Conservation (phyloP, 2,113 vertebrate species). For the Stercorarius parasiticus region DNA sequence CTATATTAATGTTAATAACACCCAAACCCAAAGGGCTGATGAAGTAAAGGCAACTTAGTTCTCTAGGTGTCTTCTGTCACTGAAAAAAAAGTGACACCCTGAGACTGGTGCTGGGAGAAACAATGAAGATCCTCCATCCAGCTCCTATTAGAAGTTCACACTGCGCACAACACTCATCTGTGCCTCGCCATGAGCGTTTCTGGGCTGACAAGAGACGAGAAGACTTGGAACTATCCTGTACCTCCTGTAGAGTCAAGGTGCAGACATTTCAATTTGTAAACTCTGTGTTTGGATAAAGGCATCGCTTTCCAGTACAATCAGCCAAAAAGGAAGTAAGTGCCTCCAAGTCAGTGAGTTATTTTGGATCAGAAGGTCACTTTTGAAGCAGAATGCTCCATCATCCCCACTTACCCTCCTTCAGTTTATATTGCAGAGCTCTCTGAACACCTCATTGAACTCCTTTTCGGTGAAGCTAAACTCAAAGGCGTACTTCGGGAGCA, state of each 20-base stretch:
- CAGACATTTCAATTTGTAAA: background rate
- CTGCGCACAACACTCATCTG: accelerated
- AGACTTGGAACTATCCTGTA: background rate
- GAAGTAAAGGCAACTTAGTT: background rate
- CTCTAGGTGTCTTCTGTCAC: background rate
- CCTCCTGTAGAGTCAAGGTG: background rate
- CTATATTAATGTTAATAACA: background rate
- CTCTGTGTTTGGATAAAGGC: background rate
- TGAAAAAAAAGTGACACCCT: background rate
- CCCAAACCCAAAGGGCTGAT: background rate
- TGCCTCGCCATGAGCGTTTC: background rate
- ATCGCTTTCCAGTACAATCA: background rate
- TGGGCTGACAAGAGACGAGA: background rate
- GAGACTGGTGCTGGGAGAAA: background rate
- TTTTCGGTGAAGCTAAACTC: background rate
- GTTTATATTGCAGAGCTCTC: background rate
- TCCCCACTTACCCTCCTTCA: background rate
- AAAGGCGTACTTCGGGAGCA: background rate
- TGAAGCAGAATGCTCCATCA: background rate
- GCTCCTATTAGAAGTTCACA: background rate
- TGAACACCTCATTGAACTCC: background rate
- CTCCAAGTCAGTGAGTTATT: background rate
- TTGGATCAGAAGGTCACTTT: background rate
- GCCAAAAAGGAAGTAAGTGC: background rate
- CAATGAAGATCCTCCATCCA: background rate